Evolutionary conservation across 1,140 invertebrate species (phyloP), one percentile per base, ranked within the genome.

Genomic region (Heliconius hewitsoni): DNA sequence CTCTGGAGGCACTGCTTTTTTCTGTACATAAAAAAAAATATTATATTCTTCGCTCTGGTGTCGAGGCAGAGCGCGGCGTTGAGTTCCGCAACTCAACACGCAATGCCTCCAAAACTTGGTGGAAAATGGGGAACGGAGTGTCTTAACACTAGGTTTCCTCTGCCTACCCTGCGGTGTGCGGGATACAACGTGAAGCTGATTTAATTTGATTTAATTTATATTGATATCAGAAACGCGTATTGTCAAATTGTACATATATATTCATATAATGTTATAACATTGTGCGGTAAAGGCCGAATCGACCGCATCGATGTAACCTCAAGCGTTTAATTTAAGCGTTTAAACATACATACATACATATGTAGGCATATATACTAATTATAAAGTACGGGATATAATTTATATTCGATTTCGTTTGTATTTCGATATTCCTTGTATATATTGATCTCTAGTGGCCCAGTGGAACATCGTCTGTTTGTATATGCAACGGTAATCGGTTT

Each of bases 311-410:
- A n/a, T 60, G 55, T 60, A 60, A 60, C 55, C 55, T 60, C 55
- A 60, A 60, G 23, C 55, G 55, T 60, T 60, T 60, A 60, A 60
- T 60, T 60, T 60, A 60, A 60, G n/a, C 55, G 19, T 60, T 60
- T 60, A 60, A 60, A 60, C 55, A n/a, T 19, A 60, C 55, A 57
- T 57, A 57, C 55, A 18, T 52, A 52, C 16, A 46, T 4, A 46
- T 13, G 4, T 46, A 46, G 42, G 16, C 16, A 52, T 1, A 2
- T 60, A 60, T 60, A 60, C 55, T 60, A 23, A 60, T 23, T 60
- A 60, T 60, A 60, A 60, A 23, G 8, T 27, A 60, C 55, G 23
- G 55, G 2, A 60, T 60, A 11, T 60, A 3, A 27, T 23, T 11
- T 60, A 60, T 23, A 60, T 23, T 11, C 0, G 9, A 60, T 60